These are phyloP conservation scores for Spizaetus ornatus DNA, from an alignment of 2,113 vertebrate genomes.

Conservation along the genomic window DNA sequence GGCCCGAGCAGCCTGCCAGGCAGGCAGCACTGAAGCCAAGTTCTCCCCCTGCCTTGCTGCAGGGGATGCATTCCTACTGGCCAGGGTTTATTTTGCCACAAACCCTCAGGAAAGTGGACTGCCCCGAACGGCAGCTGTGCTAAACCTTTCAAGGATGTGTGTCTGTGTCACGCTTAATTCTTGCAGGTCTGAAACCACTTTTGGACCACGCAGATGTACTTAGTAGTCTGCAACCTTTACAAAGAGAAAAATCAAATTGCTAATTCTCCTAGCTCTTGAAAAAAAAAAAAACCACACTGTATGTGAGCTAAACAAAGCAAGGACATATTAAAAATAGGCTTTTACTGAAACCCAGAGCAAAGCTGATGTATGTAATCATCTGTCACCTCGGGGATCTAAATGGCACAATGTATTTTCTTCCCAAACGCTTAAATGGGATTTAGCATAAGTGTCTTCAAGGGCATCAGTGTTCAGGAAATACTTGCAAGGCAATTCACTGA, in stretches of 20 bases:
- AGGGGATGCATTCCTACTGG: not conserved
- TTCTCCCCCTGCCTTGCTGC: not conserved
- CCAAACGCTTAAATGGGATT: not conserved
- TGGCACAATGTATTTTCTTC: not conserved
- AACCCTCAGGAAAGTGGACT: not conserved
- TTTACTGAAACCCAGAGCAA: not conserved
- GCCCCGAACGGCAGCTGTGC: not conserved
- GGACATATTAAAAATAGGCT: not conserved
- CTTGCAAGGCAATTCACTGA: not conserved
- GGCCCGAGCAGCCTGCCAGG: not conserved
- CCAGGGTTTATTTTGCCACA: not conserved
- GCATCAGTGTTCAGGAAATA: fast-evolving
- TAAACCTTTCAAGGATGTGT: not conserved
- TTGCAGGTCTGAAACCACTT: not conserved
- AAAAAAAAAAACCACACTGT: fast-evolving
- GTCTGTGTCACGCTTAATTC: fast-evolving
- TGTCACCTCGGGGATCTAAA: not conserved
- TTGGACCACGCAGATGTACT: not conserved
- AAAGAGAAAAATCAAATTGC: not conserved
- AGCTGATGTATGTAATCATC: not conserved
- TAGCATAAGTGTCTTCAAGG: not conserved
- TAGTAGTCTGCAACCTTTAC: not conserved
- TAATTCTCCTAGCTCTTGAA: not conserved
- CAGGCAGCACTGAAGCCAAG: not conserved
- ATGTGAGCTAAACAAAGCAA: not conserved